Base-by-base conservation (phyloP, 2,113 vertebrate genomes). In the Albula glossodonta region DNA sequence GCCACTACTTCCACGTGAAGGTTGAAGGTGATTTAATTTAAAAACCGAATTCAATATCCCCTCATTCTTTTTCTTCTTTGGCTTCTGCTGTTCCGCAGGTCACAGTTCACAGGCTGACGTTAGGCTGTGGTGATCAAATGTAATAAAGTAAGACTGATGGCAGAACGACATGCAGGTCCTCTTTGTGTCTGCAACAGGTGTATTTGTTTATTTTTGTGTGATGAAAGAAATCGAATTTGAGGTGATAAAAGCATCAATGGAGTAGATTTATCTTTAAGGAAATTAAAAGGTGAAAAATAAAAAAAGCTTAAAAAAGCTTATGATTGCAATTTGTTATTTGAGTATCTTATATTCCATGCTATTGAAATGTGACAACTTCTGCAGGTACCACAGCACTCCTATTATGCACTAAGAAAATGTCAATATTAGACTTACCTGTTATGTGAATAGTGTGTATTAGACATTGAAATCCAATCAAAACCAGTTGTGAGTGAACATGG, bases 1-100 rank as follows among this genome's bases (percentile, higher is more conserved):
- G 87, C 8, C 97, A 98, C 13, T 92, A 95, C 87, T 99, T 98
- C 91, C 93, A 90, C 0, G 96, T 99, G 53, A 94, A 82, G 0
- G 95, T 99, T 4, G 97, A 99, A 96, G 98, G 98, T 99, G 92
- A 90, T 49, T 82, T 63, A 51, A 31, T 8, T 48, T 10, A n/a
- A 60, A 1, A 50, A 41, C 41, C 51, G 17, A 77, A 77, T 70
- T 5, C 25, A 70, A 19, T 57, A 51, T 66, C 4, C 25, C 11
- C 12, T n/a, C 22, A 51, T 78, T 52, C 31, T 49, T 70, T n/a
- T 78, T 52, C 31, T 57, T 81, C 53, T 83, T 49, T 57, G 51
- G 31, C 31, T 22, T 92, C 51, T 31, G 87, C 13, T 84, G 52
- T 41, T 57, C 56, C 10, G 57, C 52, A 66, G 60, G 60, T 66